A percentile compares a stretch with the other conserved stretches of the same genome.
phyloP scores from a whole-genome alignment of 2,888 invertebrate genomes.

The Papilio gigon region DNA sequence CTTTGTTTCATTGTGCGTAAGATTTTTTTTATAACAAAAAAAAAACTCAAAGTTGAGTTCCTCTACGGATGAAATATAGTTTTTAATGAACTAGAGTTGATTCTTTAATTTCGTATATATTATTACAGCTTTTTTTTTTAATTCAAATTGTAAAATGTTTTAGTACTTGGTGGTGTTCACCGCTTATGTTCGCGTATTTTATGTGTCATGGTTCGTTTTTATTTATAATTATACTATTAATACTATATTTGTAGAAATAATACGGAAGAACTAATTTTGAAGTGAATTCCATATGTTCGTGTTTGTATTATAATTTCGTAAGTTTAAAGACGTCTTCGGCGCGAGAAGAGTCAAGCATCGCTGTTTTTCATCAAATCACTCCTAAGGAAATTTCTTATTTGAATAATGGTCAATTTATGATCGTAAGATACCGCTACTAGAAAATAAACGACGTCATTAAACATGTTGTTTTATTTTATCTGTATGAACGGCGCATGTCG shows the following conservation, averaged over 20 bases:
- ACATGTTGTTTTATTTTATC: conserved; percentile 2
- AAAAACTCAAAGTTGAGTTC: no score
- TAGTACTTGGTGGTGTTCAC: neutral
- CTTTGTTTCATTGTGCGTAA: neutral
- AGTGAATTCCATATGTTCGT: neutral
- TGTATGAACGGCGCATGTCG: neutral
- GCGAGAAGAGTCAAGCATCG: neutral
- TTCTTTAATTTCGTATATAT: no score
- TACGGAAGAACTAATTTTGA: neutral
- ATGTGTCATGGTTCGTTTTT: conserved; percentile 18
- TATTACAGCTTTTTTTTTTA: no score
- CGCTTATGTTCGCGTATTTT: neutral
- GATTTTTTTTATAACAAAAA: no score
- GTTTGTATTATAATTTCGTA: conserved; percentile 6
- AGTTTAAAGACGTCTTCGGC: conserved; percentile 9
- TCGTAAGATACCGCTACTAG: neutral
- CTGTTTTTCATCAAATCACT: neutral
- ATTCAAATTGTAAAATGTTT: neutral
- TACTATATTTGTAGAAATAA: conserved; percentile 3
- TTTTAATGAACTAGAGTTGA: no score
- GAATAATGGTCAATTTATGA: neutral
- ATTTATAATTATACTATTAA: neutral
- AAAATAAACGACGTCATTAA: conserved; percentile 3
- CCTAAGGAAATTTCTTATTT: neutral
- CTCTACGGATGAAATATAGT: no score